Base-by-base conservation (phyloP, 2,888 invertebrate genomes). In the Apamea crenata region DNA sequence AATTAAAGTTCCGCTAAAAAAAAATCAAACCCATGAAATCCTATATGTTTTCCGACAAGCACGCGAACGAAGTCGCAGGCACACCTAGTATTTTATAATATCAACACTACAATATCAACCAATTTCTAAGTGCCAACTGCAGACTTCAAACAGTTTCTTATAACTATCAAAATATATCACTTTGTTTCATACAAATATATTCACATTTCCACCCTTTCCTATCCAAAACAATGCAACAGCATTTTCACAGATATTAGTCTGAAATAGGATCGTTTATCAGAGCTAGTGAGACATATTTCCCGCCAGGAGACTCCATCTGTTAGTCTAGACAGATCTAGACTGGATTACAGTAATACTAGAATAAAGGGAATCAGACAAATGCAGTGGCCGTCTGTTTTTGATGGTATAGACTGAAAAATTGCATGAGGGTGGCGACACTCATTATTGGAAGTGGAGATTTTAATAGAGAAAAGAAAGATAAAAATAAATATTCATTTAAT, bases 321-420 rank as follows among this genome's bases (percentile, higher is more conserved):
- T 83, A 68, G 88, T 89, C 88, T 89, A 79, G 76, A 76, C 84
- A 75, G 78, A 73, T 78, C 61, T 72, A 80, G 84, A 84, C 87
- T 70, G 73, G 71, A 85, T 87, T 81, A 84, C 59, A 77, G 75
- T 74, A 77, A 80, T 80, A 71, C 78, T 59, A 65, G 59, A 80
- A 74, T 76, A 77, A 80, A 83, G 59, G 63, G 65, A 66, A 32
- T 71, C 81, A 68, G 74, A 82, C 61, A 53, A 78, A 87, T 77
- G 50, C 69, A 68, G 40, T 72, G 63, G 32, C 32, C 32, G 67
- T 61, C 66, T 74, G n/a, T 59, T 66, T 63, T 56, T 80, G 32
- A 66, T 59, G 53, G 29, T 65, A 59, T 67, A 7, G 14, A 56
- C 29, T 32, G 50, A 74, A 73, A 63, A 44, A 29, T 21, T 61